Conservation (phyloP, 2,888 invertebrate genomes). For the Caenorhabditis imperialis region DNA sequence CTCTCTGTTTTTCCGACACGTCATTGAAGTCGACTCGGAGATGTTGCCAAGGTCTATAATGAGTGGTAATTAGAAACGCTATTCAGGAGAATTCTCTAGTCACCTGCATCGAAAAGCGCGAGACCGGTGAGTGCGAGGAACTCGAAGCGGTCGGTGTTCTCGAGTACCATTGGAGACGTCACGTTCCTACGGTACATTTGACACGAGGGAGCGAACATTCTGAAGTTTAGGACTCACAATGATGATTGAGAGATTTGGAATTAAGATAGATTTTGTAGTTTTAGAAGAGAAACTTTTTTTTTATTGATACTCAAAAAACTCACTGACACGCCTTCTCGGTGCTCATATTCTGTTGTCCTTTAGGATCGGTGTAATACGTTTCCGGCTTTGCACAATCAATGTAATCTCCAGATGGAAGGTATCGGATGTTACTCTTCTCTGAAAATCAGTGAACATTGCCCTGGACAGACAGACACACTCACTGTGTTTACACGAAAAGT, state of each 20-base stretch:
- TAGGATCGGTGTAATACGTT: slow-evolving; percentile 39
- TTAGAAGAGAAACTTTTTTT: too few species aligned
- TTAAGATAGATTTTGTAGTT: too few species aligned
- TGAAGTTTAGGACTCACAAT: too few species aligned
- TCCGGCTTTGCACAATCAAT: slow-evolving; percentile 37
- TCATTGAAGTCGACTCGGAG: slow-evolving; percentile 7
- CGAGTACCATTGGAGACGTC: slow-evolving; percentile 35
- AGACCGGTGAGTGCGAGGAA: slow-evolving; percentile 32
- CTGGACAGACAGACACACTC: too few species aligned
- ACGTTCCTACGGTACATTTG: slow-evolving; percentile 32
- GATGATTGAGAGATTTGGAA: too few species aligned
- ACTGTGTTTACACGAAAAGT: slow-evolving; percentile 46
- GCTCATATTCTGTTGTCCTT: slow-evolving; percentile 28
- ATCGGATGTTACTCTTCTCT: slow-evolving; percentile 38
- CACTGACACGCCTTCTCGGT: slow-evolving; percentile 28
- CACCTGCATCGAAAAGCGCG: slow-evolving; percentile 32
- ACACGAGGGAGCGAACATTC: slow-evolving; percentile 28
- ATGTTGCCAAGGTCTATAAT: slow-evolving; percentile 20
- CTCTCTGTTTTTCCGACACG: slow-evolving; percentile 21
- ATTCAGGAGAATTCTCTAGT: too few species aligned
- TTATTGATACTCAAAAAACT: too few species aligned
- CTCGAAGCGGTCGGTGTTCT: slow-evolving; percentile 32
- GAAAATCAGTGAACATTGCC: too few species aligned
- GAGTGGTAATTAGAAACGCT: too few species aligned
- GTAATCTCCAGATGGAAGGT: slow-evolving; percentile 34